These are phyloP conservation scores for Sebastes alutus DNA, from an alignment of 2,797 vertebrate species.

Conservation along the genomic window DNA sequence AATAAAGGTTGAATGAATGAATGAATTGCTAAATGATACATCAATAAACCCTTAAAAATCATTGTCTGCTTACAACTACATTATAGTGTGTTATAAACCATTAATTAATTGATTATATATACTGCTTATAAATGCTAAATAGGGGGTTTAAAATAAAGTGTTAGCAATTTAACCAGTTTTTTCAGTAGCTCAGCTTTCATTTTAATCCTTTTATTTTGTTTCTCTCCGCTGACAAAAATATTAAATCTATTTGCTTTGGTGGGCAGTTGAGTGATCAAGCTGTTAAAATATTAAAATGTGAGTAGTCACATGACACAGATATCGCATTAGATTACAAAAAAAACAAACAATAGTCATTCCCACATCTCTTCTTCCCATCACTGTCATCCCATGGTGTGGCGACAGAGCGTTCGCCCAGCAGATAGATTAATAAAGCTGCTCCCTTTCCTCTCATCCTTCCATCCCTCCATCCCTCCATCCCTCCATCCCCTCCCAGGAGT, in stretches of 20 bases:
- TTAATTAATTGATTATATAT: neutral
- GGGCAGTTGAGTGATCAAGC: neutral
- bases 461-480: slow-evolving; percentile 2
- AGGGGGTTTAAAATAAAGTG: neutral
- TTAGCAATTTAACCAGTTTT: neutral
- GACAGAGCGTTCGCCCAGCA: slow-evolving; percentile 37
- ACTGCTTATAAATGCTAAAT: neutral
- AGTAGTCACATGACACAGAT: neutral
- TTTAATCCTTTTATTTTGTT: neutral
- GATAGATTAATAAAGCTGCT: slow-evolving; percentile 69
- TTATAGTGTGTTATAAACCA: neutral
- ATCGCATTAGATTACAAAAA: neutral
- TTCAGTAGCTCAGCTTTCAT: neutral
- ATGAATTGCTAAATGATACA: no score
- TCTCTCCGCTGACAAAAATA: no score
- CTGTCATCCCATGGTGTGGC: slow-evolving; percentile 8
- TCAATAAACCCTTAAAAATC: neutral
- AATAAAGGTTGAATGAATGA: no score
- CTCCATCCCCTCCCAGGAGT: slow-evolving; percentile 72
- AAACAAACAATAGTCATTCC: neutral
- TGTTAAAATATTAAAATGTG: neutral
- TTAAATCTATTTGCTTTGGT: neutral
- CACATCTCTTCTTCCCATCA: neutral
- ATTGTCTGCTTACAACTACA: neutral
- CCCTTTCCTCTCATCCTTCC: slow-evolving; percentile 43